phyloP scores from a whole-genome alignment of 2,797 vertebrate genomes.

The Cottoperca gobio region DNA sequence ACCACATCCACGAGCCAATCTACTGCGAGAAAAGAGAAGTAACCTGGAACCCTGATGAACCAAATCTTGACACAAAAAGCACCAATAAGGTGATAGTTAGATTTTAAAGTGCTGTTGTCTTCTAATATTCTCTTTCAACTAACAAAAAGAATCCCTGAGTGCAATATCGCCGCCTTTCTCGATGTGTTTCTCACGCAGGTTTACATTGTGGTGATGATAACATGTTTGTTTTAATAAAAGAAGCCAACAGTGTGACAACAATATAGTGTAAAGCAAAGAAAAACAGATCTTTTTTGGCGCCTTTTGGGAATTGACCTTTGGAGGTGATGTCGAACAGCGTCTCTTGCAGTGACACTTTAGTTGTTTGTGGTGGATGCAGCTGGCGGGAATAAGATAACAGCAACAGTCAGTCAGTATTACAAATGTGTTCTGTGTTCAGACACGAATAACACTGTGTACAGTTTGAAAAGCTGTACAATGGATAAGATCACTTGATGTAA shows the following conservation, averaged over 20 bases:
- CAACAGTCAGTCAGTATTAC: conserved; percentile 11
- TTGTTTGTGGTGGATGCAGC: conserved; percentile 14
- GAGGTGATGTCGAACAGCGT: neutral
- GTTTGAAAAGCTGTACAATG: neutral
- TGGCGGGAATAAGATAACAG: conserved; percentile 25
- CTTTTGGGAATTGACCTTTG: conserved; percentile 1
- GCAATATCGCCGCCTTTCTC: too few species aligned
- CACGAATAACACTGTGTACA: conserved; percentile 13
- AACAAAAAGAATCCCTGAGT: too few species aligned
- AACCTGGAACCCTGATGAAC: too few species aligned
- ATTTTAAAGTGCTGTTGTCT: too few species aligned
- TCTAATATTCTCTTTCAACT: too few species aligned
- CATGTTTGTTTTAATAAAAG: too few species aligned
- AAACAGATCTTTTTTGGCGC: neutral
- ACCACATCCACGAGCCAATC: too few species aligned
- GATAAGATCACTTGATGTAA: conserved; percentile 35
- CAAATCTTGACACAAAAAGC: too few species aligned
- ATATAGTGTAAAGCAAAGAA: neutral
- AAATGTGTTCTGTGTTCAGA: conserved; percentile 30
- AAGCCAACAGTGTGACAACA: neutral
- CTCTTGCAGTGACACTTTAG: neutral
- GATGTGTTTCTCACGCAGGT: too few species aligned
- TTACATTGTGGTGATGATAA: too few species aligned
- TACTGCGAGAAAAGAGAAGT: too few species aligned
- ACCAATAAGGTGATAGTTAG: too few species aligned